Base-by-base conservation (phyloP, 2,797 vertebrate species). In the Typhlichthys eigenmanni region DNA sequence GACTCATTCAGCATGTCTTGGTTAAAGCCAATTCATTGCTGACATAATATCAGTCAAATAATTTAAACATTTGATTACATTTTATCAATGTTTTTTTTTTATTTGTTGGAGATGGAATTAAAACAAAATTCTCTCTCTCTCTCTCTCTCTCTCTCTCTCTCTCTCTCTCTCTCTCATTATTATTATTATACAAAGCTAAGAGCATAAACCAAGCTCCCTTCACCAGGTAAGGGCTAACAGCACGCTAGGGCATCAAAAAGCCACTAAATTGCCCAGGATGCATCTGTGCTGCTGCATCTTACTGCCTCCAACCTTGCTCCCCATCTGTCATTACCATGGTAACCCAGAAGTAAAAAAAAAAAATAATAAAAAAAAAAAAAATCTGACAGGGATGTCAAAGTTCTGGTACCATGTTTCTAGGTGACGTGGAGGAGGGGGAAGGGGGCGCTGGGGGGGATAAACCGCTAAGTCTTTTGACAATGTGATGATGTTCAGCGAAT, bases 181-280 rank as follows among this genome's bases (percentile, higher is more conserved):
- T 12, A 9, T 10, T 9, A 5, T 13, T 12, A 54, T 54, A 79
- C 52, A 57, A 74, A 66, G 69, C 72, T 66, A 73, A 64, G 76
- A 74, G 71, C 61, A 16, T 64, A 79, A 83, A 80, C 64, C 83
- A 75, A 83, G 66, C 50, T 51, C 48, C 68, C 68, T 65, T 69
- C 60, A 75, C 81, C 78, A 86, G 83, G 81, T 84, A 78, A 82
- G 34, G 63, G 67, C 83, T 80, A 84, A 82, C 76, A 79, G 81
- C 85, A 80, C 63, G 47, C 74, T 66, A 64, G 81, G 80, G 78
- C 76, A 85, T 86, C 85, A 83, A 84, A 85, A 73, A 74, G 66
- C 62, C 61, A 29, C 74, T 81, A 86, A 89, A 89, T 85, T 89
- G 80, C 86, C 64, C 78, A 61, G 81, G 75, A 86, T 86, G 85